A percentile compares a stretch with the other conserved stretches of the same genome.
Conservation (phyloP, 2,888 invertebrate species). For the Lucinisca nassula region DNA sequence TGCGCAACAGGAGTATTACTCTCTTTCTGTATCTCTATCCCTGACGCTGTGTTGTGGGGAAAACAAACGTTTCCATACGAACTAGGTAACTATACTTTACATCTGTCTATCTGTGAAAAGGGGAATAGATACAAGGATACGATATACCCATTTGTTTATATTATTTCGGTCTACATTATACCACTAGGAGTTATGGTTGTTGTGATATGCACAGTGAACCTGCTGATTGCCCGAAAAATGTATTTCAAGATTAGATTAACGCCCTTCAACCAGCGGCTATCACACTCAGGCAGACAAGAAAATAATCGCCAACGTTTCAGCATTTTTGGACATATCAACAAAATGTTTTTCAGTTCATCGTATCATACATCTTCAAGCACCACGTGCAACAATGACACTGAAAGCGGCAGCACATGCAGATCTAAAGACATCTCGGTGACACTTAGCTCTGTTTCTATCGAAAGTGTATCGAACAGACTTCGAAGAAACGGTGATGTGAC, state of each 20-base stretch:
- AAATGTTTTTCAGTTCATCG: no score
- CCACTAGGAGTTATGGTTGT: neutral
- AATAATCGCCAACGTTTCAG: no score
- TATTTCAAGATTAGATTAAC: neutral
- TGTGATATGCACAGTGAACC: neutral
- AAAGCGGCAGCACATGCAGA: no score
- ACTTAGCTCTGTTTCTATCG: no score
- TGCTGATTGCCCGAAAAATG: neutral
- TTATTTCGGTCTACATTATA: neutral
- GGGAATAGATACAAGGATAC: neutral
- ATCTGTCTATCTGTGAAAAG: neutral
- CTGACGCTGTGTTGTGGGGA: slow-evolving; percentile 1
- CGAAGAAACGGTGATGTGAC: no score
- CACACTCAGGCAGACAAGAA: no score
- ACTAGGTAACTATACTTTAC: neutral
- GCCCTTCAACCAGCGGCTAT: no score
- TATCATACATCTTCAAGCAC: no score
- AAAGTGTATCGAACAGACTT: no score
- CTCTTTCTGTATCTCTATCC: neutral
- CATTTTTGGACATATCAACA: no score
- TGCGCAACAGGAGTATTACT: neutral
- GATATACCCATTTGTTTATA: neutral
- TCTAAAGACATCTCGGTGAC: no score
- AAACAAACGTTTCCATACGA: neutral
- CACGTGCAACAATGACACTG: no score